phyloP scores from a whole-genome alignment of 2,113 vertebrate genomes.

The Bufo bufo region DNA sequence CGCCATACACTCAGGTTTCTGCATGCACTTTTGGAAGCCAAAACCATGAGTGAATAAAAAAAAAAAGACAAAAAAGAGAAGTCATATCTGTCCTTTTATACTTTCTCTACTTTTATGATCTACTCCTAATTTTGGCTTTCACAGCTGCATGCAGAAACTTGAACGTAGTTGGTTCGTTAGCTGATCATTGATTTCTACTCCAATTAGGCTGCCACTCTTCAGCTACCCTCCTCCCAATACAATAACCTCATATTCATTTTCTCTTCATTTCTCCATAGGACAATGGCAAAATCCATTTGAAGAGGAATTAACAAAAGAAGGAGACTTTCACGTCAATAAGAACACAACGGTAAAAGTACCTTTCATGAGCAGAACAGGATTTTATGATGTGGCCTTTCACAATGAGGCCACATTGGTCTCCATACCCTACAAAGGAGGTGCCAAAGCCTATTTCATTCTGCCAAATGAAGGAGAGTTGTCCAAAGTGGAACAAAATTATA shows the following conservation, averaged over 20 bases:
- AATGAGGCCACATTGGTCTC: conserved; percentile 73
- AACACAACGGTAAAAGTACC: conserved; percentile 54
- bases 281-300: conserved; percentile 75
- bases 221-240: background rate
- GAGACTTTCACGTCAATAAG: conserved; percentile 64
- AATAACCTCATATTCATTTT: background rate
- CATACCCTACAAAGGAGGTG: conserved; percentile 82
- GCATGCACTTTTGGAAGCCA: too few relatives aligned
- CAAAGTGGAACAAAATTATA: conserved; percentile 72
- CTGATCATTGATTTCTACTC: background rate
- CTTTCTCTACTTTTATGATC: too few relatives aligned
- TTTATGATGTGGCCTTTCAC: conserved; percentile 73
- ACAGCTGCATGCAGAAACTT: too few relatives aligned
- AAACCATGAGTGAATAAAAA: too few relatives aligned
- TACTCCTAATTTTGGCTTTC: too few relatives aligned
- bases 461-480: conserved; percentile 78
- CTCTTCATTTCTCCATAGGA: conserved; percentile 55
- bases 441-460: conserved; percentile 85
- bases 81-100: too few relatives aligned
- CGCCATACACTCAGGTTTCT: too few relatives aligned
- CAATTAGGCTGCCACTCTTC: background rate
- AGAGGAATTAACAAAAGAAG: conserved; percentile 60
- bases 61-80: too few relatives aligned
- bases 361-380: conserved; percentile 27
- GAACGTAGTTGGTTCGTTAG: too few relatives aligned